Conservation (phyloP, 2,888 invertebrate genomes). For the Hololepta plana region DNA sequence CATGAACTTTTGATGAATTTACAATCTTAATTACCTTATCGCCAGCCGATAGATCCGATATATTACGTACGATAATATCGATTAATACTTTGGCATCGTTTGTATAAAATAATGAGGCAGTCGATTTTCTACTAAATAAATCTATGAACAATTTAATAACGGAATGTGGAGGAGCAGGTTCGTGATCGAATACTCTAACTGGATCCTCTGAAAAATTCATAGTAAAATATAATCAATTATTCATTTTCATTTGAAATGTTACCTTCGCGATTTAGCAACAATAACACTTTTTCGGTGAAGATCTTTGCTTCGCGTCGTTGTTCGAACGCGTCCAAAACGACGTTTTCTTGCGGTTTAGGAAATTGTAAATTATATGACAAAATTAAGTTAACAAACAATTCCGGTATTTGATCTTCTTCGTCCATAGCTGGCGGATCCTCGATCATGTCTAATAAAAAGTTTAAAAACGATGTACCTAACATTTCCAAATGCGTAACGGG, state of each 20-base stretch:
- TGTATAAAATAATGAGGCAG: slow-evolving; percentile 80
- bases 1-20: no score
- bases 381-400: slow-evolving; percentile 65
- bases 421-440: slow-evolving; percentile 66
- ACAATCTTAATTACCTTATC: slow-evolving; percentile 42
- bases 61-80: slow-evolving; percentile 80
- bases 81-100: slow-evolving; percentile 89
- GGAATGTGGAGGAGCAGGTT: slow-evolving; percentile 63
- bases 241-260: slow-evolving; percentile 14
- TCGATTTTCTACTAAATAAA: slow-evolving; percentile 58
- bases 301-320: slow-evolving; percentile 57
- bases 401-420: slow-evolving; percentile 68
- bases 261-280: slow-evolving; percentile 84
- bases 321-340: slow-evolving; percentile 51
- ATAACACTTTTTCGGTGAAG: slow-evolving; percentile 77
- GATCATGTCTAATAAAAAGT: slow-evolving; percentile 63
- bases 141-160: slow-evolving; percentile 79
- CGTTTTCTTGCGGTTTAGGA: slow-evolving; percentile 42
- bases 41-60: slow-evolving; percentile 77
- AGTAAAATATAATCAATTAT: slow-evolving; percentile 6
- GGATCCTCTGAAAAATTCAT: slow-evolving; percentile 54
- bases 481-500: slow-evolving; percentile 58
- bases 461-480: slow-evolving; percentile 65
- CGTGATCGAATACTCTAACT: slow-evolving; percentile 67
- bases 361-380: slow-evolving; percentile 86